A percentile compares a stretch with the other conserved stretches of the same genome.
Conservation (phyloP, 1,140 invertebrate genomes). For the Drosophila mojavensis region DNA sequence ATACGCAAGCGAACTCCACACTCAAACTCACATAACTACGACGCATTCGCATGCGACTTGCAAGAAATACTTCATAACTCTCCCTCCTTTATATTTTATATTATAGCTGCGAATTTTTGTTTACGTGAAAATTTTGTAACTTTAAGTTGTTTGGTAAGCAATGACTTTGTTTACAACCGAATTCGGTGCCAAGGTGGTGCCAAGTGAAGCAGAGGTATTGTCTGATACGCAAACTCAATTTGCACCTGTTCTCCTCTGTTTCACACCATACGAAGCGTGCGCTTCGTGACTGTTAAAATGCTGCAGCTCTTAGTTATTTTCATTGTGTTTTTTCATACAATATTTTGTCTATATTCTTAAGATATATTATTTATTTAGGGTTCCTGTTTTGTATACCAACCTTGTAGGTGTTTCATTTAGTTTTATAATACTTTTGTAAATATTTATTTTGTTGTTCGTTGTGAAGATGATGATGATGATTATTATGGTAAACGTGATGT, state of each 20-base stretch:
- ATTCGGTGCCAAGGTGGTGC: slow-evolving; percentile 70
- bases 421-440: slow-evolving; percentile 69
- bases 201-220: slow-evolving; percentile 33
- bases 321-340: slow-evolving; percentile 27
- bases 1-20: slow-evolving; percentile 15
- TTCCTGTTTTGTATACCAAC: slow-evolving; percentile 31
- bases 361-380: slow-evolving; percentile 11
- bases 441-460: slow-evolving; percentile 79
- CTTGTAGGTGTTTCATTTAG: slow-evolving; percentile 59
- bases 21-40: slow-evolving; percentile 52
- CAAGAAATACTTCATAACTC: slow-evolving; percentile 36
- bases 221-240: slow-evolving; percentile 40
- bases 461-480: slow-evolving; percentile 53
- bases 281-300: slow-evolving; percentile 59
- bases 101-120: slow-evolving; percentile 52
- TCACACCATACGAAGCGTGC: slow-evolving; percentile 59
- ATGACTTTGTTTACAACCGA: slow-evolving; percentile 45
- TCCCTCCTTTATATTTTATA: slow-evolving; percentile 23
- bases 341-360: slow-evolving; percentile 49
- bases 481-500: slow-evolving; percentile 80
- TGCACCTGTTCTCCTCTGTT: slow-evolving; percentile 29
- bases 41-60: slow-evolving; percentile 64
- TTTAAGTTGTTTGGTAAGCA: slow-evolving; percentile 69
- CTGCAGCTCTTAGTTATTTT: slow-evolving; percentile 62
- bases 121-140: slow-evolving; percentile 54